These are phyloP conservation scores for Artemia franciscana DNA, from an alignment of 1,140 invertebrate species.

Conservation along the genomic window DNA sequence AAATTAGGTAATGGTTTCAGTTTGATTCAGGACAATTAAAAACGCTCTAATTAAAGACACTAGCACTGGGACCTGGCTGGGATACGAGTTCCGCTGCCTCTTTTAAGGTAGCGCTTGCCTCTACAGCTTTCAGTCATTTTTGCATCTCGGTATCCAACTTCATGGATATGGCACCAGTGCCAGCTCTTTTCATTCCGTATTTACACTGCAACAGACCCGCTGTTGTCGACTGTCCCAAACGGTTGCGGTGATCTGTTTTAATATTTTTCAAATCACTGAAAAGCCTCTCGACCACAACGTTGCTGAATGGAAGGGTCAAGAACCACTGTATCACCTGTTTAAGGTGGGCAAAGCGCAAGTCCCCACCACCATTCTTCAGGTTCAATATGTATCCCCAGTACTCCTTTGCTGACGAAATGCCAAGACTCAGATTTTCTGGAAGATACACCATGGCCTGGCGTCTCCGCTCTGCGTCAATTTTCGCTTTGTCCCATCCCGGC, in stretches of 20 bases:
- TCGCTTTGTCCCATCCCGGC: not conserved
- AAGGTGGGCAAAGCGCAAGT: not conserved
- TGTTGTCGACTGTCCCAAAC: not conserved
- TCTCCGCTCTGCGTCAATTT: conserved; percentile 1
- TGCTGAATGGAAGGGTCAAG: not conserved
- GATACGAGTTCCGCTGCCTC: not conserved
- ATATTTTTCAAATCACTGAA: not conserved
- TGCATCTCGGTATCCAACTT: not conserved
- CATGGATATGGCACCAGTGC: not conserved
- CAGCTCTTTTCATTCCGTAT: not conserved
- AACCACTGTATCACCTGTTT: not conserved
- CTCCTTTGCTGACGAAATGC: not conserved
- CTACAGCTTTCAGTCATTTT: not conserved
- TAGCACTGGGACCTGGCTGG: not conserved
- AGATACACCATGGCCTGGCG: not conserved
- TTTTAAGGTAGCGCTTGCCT: not conserved
- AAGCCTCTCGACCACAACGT: not conserved
- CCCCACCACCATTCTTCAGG: not conserved
- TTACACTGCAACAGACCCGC: not conserved
- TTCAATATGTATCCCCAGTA: not conserved
- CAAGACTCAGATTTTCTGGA: not conserved
- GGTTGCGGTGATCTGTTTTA: not conserved
- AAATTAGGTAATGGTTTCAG: not conserved
- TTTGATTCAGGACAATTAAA: not conserved
- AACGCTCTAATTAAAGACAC: not conserved